phyloP scores from a whole-genome alignment of 2,888 invertebrate species.

The Troilus luridus region DNA sequence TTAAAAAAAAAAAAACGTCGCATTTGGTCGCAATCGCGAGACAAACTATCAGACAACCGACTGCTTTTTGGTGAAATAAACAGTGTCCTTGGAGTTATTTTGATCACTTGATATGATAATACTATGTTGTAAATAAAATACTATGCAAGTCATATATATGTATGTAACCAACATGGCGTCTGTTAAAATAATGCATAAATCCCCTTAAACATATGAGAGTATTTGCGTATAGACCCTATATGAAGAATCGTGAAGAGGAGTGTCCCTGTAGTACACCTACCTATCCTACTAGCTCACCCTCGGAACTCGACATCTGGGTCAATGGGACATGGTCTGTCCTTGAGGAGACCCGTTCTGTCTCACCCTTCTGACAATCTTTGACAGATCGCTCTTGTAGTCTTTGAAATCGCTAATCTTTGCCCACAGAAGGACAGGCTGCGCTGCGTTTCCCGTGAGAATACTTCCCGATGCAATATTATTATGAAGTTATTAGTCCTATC shows the following conservation, averaged over 20 bases:
- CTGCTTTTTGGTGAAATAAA: too few relatives aligned
- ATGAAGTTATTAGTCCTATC: background rate
- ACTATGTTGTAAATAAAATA: too few relatives aligned
- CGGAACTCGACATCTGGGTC: background rate
- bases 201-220: background rate
- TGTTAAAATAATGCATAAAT: background rate
- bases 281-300: background rate
- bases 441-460: background rate
- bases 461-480: background rate
- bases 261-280: background rate
- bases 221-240: too few relatives aligned
- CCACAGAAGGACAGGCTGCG: background rate
- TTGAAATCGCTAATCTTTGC: background rate
- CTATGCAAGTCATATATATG: too few relatives aligned
- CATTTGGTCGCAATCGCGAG: too few relatives aligned
- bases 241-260: background rate
- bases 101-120: too few relatives aligned
- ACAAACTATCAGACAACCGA: too few relatives aligned
- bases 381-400: conserved; percentile 12
- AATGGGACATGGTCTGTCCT: conserved; percentile 40
- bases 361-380: conserved; percentile 20
- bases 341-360: background rate
- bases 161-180: too few relatives aligned
- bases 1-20: too few relatives aligned
- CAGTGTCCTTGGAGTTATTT: too few relatives aligned